phyloP scores from a whole-genome alignment of 2,888 invertebrate genomes.

The Melanargia galathea region DNA sequence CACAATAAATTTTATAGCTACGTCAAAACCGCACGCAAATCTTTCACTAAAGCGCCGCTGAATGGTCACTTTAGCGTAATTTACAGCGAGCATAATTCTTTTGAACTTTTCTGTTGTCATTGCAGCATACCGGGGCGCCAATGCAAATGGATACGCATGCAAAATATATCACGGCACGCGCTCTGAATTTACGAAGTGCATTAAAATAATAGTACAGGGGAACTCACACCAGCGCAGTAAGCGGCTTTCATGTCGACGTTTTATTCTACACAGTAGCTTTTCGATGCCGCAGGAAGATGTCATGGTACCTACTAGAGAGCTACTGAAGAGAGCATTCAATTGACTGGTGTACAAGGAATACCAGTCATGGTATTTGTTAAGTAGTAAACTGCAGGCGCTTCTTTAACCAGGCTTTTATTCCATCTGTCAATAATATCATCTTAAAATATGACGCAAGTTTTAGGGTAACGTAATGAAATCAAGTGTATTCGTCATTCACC shows the following conservation, averaged over 20 bases:
- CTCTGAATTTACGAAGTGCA: conserved; percentile 50
- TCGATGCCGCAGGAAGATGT: not conserved
- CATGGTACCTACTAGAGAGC: not conserved
- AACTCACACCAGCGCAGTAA: not conserved
- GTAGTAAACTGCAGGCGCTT: too few relatives aligned
- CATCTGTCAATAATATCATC: too few relatives aligned
- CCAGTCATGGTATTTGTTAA: too few relatives aligned
- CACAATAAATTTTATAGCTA: conserved; percentile 49
- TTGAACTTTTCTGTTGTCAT: conserved; percentile 57
- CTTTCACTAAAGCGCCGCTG: conserved; percentile 53
- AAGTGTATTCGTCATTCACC: too few relatives aligned
- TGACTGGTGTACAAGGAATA: not conserved
- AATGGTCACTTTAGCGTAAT: conserved; percentile 66
- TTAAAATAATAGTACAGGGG: conserved; percentile 34
- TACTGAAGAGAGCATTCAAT: not conserved
- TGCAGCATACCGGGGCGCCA: conserved; percentile 55
- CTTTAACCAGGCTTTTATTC: too few relatives aligned
- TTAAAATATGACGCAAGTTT: too few relatives aligned
- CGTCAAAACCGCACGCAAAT: conserved; percentile 53
- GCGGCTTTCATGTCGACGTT: not conserved
- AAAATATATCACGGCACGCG: conserved; percentile 46
- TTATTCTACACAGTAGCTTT: not conserved
- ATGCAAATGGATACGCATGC: conserved; percentile 54
- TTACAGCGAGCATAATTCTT: conserved; percentile 60
- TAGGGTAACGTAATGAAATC: too few relatives aligned